Evolutionary conservation across 2,888 invertebrate species (phyloP).

Genomic region (Cybosia mesomella): DNA sequence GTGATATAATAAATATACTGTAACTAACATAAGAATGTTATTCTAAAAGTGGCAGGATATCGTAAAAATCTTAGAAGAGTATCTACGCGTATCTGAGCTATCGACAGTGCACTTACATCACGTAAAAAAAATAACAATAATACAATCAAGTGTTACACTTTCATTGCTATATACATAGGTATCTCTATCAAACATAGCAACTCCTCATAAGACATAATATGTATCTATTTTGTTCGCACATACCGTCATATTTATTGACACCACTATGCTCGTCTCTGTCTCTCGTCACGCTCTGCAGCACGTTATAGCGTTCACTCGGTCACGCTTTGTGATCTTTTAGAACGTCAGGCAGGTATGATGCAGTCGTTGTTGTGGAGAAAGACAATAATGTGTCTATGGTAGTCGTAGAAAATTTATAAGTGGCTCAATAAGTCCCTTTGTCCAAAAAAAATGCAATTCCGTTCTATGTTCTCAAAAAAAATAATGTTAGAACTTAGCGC

Average conservation of each 20-base stretch:
- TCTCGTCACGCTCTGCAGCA: slow-evolving; percentile 34
- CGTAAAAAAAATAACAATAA: slow-evolving; percentile 6
- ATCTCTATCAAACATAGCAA: slow-evolving; percentile 8
- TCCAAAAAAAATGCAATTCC: not conserved
- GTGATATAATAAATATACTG: too few species aligned
- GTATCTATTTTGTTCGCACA: not conserved
- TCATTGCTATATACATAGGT: not conserved
- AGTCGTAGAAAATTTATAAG: not conserved
- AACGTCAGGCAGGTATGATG: slow-evolving; percentile 36
- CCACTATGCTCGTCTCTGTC: slow-evolving; percentile 30
- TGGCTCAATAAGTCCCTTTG: not conserved
- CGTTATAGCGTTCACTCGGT: slow-evolving; percentile 43
- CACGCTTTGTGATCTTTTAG: slow-evolving; percentile 33
- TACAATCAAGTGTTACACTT: slow-evolving; percentile 4
- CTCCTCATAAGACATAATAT: slow-evolving; percentile 6
- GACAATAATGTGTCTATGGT: not conserved
- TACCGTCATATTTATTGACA: not conserved
- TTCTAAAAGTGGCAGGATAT: too few species aligned
- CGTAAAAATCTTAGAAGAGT: not conserved
- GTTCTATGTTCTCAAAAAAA: not conserved
- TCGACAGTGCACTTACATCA: not conserved
- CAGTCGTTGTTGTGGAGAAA: not conserved
- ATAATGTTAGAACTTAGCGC: not conserved
- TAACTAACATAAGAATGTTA: too few species aligned
- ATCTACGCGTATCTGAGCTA: not conserved